Percentiles rank a stretch among this genome's conserved stretches.
Evolutionary conservation across 2,797 vertebrate genomes (phyloP).

Genomic region (Pogoniulus pusillus): DNA sequence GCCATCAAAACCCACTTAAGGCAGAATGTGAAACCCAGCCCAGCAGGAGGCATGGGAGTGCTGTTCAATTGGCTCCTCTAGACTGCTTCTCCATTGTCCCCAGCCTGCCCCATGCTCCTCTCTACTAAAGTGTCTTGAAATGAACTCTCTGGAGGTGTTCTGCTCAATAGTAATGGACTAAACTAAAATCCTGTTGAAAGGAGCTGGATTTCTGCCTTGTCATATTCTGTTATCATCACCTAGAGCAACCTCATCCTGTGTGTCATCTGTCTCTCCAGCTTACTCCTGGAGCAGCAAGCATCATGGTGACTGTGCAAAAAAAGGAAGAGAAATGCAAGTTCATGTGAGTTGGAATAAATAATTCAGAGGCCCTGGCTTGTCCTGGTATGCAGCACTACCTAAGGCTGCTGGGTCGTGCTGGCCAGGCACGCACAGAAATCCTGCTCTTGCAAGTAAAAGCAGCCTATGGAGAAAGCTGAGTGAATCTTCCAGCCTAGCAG

Average conservation of each 20-base stretch:
- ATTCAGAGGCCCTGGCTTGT: slow-evolving; percentile 22
- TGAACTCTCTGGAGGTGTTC: not conserved
- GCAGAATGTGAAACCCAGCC: not conserved
- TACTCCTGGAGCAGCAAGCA: not conserved
- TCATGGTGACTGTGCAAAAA: slow-evolving; percentile 28
- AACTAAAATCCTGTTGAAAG: not conserved
- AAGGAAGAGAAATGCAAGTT: slow-evolving; percentile 15
- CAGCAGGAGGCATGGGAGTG: not conserved
- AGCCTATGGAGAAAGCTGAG: not conserved
- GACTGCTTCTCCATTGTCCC: not conserved
- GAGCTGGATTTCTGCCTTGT: not conserved
- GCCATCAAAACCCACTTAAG: not conserved
- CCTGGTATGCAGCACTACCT: not conserved
- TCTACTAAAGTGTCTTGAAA: not conserved
- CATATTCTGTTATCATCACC: not conserved
- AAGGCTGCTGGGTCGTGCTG: not conserved
- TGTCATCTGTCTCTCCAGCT: not conserved
- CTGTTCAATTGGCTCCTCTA: not conserved
- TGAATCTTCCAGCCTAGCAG: not conserved
- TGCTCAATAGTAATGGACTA: not conserved
- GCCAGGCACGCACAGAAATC: not conserved
- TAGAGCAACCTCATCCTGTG: not conserved
- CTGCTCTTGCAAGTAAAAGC: not conserved
- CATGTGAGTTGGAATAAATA: slow-evolving; percentile 57
- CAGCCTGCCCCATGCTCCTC: not conserved